A percentile compares a stretch with the other conserved stretches of the same genome.
Conservation (phyloP, 2,113 vertebrate genomes). For the Bungarus multicinctus region DNA sequence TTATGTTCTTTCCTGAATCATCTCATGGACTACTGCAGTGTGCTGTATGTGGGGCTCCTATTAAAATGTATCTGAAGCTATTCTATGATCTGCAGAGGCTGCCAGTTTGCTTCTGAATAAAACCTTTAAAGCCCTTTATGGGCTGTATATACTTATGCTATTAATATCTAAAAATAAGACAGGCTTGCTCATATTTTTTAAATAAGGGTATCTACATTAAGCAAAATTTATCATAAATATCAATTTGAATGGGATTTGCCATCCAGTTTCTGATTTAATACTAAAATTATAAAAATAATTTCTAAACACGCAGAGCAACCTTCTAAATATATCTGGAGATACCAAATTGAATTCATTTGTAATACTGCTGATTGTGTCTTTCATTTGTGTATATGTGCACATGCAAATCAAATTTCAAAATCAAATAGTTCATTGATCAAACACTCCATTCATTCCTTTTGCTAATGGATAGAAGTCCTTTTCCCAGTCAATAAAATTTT, state of each 20-base stretch:
- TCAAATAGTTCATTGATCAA: not conserved
- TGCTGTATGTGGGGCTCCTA: not conserved
- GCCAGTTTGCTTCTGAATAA: not conserved
- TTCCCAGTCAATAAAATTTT: not conserved
- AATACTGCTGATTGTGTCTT: not conserved
- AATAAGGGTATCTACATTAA: not conserved
- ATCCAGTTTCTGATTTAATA: not conserved
- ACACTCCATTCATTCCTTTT: fast-evolving
- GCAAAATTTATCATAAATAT: not conserved
- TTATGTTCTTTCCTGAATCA: not conserved
- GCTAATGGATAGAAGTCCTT: not conserved
- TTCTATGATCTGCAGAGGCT: too few species aligned
- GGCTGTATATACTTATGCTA: not conserved
- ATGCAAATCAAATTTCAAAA: not conserved
- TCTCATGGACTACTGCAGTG: not conserved
- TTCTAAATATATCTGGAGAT: not conserved
- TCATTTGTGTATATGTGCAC: not conserved
- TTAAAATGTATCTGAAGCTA: not conserved
- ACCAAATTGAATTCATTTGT: not conserved
- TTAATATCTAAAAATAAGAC: not conserved
- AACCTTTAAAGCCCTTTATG: not conserved
- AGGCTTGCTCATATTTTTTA: not conserved
- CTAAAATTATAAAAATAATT: not conserved
- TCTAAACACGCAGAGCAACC: not conserved
- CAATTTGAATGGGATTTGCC: not conserved